Evolutionary conservation across 2,888 invertebrate species (phyloP).

Genomic region (Lissocephala sabroskyi): DNA sequence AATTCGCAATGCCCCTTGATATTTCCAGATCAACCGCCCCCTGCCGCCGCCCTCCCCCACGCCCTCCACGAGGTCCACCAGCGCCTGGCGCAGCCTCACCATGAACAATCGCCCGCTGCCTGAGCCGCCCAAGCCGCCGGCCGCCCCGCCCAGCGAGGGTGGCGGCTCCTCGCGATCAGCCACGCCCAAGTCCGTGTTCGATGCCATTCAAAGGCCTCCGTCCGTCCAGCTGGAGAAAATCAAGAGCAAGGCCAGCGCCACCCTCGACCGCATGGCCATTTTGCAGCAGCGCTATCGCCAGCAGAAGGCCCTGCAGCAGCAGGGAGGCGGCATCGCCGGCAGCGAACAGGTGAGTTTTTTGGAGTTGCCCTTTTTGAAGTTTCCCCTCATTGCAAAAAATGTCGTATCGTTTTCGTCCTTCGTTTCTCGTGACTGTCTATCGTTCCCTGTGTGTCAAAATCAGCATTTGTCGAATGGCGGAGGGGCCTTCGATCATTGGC

Average conservation of each 20-base stretch:
- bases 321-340: conserved; percentile 41
- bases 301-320: conserved; percentile 75
- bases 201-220: conserved; percentile 70
- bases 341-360: conserved; percentile 61
- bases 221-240: conserved; percentile 72
- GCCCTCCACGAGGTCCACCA: conserved; percentile 56
- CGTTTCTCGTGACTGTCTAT: conserved; percentile 23
- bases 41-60: conserved; percentile 63
- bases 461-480: conserved; percentile 44
- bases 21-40: conserved; percentile 39
- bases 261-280: conserved; percentile 71
- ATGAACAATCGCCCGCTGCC: conserved; percentile 74
- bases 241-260: conserved; percentile 71
- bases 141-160: conserved; percentile 63
- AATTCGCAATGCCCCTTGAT: too few species aligned
- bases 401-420: conserved; percentile 26
- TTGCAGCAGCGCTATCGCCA: conserved; percentile 76
- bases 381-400: conserved; percentile 13
- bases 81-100: conserved; percentile 37
- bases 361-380: not conserved
- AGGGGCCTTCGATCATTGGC: conserved; percentile 71
- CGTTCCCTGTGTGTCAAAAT: conserved; percentile 36
- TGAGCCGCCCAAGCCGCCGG: conserved; percentile 73
- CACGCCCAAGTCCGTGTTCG: conserved; percentile 71
- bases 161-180: conserved; percentile 67